Evolutionary conservation across 2,888 invertebrate genomes (phyloP), one percentile per base, ranked within the genome.

Genomic region (Xiphydria camelus): DNA sequence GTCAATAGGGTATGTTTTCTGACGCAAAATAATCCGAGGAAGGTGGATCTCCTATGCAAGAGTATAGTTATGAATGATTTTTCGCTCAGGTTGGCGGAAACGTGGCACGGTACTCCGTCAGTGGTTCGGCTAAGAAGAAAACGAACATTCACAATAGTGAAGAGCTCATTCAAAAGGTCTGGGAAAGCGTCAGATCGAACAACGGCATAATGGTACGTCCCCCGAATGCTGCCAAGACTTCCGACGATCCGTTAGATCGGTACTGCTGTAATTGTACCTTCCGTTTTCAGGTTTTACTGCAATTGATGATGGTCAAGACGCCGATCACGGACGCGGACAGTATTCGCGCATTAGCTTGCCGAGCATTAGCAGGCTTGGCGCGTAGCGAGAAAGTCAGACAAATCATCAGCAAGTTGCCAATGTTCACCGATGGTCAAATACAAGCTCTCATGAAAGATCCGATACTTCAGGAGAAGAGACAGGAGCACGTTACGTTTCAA

Each of bases 251-350:
- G 5, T 14, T 38, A 37, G 7, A 12, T n/a, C 5, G 7, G 15
- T 12, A 10, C 19, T 25, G 21, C 22, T 12, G 10, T 39, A 19
- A 23, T 23, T 19, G 18, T 9, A 21, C 1, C 10, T 29, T 2
- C 9, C 36, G 10, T 36, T 22, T 34, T 29, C 68, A 88, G 89
- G 86, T 93, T 35, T 78, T 97, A 29, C 78, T 95, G 9, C 89
- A 91, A 41, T 79, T 96, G 49, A 88, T 98, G 86, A 88, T 89
- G 78, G 85, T 89, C 9, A 95, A 95, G 77, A 88, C 90, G 0
- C 98, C 98, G 0, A 92, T 97, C 43, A 96, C 96, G 1, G 97
- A 98, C 79, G 98, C 98, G 10, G 98, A 99, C 77, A 86, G 89
- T 25, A 88, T 99, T 59, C 83, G 98, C 37, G 93, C 94, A 3